phyloP scores from a whole-genome alignment of 1,140 invertebrate genomes.

The Ephestia elutella region DNA sequence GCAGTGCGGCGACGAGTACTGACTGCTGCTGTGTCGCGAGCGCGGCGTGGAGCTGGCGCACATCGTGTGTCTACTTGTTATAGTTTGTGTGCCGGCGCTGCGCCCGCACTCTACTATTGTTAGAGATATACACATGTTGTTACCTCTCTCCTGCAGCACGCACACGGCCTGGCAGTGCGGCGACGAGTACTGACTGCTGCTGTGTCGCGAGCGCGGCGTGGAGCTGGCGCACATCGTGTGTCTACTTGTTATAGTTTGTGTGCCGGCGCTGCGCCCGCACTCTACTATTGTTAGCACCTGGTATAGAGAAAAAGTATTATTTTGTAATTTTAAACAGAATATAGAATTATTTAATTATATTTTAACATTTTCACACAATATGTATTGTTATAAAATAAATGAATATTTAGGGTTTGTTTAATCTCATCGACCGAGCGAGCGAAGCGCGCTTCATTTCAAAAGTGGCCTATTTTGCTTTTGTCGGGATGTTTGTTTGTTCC shows the following conservation, averaged over 20 bases:
- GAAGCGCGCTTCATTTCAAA: too few relatives aligned
- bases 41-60: conserved; percentile 49
- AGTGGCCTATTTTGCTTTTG: too few relatives aligned
- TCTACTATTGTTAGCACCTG: conserved; percentile 25
- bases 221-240: conserved; percentile 37
- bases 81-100: conserved; percentile 29
- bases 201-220: conserved; percentile 37
- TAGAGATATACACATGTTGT: conserved; percentile 22
- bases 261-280: too few relatives aligned
- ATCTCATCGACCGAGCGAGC: too few relatives aligned
- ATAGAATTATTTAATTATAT: too few relatives aligned
- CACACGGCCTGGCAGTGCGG: conserved; percentile 39
- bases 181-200: conserved; percentile 15
- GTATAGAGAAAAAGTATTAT: too few relatives aligned
- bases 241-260: conserved; percentile 27
- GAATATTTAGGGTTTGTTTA: too few relatives aligned
- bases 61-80: conserved; percentile 28
- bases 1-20: conserved; percentile 27
- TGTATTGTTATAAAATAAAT: too few relatives aligned
- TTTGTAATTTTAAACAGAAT: too few relatives aligned
- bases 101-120: too few relatives aligned
- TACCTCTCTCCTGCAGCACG: conserved; percentile 38
- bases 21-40: conserved; percentile 11
- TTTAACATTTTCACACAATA: too few relatives aligned
- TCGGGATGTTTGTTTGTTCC: too few relatives aligned